Conservation (phyloP, 2,113 vertebrate genomes). For the Ammodytes marinus region DNA sequence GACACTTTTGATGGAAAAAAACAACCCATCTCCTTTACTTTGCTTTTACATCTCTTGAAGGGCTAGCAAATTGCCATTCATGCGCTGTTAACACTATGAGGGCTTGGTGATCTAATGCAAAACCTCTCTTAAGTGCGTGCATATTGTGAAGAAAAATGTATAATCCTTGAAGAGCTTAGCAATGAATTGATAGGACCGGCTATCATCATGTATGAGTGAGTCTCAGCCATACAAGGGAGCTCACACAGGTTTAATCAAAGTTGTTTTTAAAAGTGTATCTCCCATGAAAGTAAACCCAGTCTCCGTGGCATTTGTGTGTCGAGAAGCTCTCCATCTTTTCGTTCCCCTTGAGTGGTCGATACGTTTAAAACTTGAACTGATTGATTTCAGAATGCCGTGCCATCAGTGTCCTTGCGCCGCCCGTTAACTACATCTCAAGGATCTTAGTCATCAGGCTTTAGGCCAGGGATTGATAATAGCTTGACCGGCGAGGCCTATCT, state of each 20-base stretch:
- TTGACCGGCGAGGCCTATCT: conserved; percentile 85
- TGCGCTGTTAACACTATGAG: conserved; percentile 61
- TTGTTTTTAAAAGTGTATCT: conserved; percentile 82
- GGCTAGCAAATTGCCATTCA: conserved; percentile 78
- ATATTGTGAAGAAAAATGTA: conserved; percentile 69
- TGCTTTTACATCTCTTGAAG: conserved; percentile 64
- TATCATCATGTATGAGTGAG: conserved; percentile 75
- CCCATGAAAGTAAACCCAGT: conserved; percentile 79
- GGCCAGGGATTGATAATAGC: conserved; percentile 86
- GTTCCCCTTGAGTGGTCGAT: conserved; percentile 83
- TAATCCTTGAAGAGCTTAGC: conserved; percentile 65
- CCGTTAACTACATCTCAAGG: conserved; percentile 85
- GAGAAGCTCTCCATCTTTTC: conserved; percentile 80
- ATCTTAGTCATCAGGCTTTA: conserved; percentile 84
- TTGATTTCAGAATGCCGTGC: conserved; percentile 85
- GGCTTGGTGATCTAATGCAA: conserved; percentile 64
- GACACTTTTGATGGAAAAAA: conserved; percentile 66
- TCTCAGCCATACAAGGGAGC: conserved; percentile 77
- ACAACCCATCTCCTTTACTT: conserved; percentile 64
- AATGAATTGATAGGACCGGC: conserved; percentile 48
- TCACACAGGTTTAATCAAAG: conserved; percentile 86
- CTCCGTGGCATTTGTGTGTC: conserved; percentile 77
- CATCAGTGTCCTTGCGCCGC: conserved; percentile 81
- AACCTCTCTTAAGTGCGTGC: conserved; percentile 70
- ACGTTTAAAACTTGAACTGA: conserved; percentile 89